Conservation (phyloP, 2,797 vertebrate genomes). For the Hipposideros larvatus region DNA sequence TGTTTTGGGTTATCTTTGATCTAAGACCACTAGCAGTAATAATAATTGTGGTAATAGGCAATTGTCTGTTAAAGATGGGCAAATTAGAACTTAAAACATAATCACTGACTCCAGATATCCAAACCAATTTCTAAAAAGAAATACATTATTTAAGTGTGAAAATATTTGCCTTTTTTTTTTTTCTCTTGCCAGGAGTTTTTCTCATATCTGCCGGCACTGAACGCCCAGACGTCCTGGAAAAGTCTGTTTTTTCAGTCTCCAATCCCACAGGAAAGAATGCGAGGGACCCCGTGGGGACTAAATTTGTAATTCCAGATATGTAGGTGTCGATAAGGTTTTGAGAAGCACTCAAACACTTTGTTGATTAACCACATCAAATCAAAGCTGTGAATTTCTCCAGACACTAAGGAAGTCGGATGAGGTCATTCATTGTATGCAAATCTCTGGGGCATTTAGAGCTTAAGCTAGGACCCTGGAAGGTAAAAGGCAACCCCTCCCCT, state of each 20-base stretch:
- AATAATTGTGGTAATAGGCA: slow-evolving; percentile 19
- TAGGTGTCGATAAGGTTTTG: slow-evolving; percentile 52
- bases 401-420: slow-evolving; percentile 42
- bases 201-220: slow-evolving; percentile 66
- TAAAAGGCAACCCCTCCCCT: not conserved
- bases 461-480: not conserved
- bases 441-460: not conserved
- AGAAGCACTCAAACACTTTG: slow-evolving; percentile 34
- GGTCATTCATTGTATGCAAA: not conserved
- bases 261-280: slow-evolving; percentile 35
- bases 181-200: slow-evolving; percentile 46
- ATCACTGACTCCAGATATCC: slow-evolving; percentile 16
- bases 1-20: slow-evolving; percentile 64
- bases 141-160: slow-evolving; percentile 73
- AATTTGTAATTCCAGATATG: slow-evolving; percentile 37
- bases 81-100: slow-evolving; percentile 58
- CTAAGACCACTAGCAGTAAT: slow-evolving; percentile 15
- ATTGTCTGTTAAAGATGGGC: slow-evolving; percentile 10
- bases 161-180: slow-evolving; percentile 58
- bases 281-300: not conserved
- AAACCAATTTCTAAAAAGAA: slow-evolving; percentile 58
- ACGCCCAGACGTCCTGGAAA: not conserved
- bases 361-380: slow-evolving; percentile 60
- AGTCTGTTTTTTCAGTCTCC: slow-evolving; percentile 32
- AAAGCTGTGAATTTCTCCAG: slow-evolving; percentile 49